Evolutionary conservation across 2,888 invertebrate genomes (phyloP).

Genomic region (Cryptosula pallasiana): DNA sequence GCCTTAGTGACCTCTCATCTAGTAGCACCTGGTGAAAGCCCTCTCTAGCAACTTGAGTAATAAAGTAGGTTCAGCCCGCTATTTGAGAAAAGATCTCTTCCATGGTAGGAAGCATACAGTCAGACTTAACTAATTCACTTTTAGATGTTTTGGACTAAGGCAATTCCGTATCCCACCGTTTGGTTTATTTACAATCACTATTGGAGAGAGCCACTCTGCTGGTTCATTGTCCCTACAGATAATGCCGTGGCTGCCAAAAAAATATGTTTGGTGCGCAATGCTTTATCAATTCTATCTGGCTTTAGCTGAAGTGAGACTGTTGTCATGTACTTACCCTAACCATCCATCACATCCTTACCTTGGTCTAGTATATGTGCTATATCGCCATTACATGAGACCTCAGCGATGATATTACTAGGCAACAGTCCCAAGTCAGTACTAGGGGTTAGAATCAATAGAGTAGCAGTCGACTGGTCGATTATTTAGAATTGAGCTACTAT

Average conservation of each 20-base stretch:
- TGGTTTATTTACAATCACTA: constrained; percentile 8
- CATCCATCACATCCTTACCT: neutral
- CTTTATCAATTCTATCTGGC: neutral
- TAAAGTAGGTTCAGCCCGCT: neutral
- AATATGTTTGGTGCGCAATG: constrained; percentile 1
- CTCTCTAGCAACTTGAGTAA: neutral
- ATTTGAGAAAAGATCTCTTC: constrained; percentile 10
- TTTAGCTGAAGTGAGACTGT: constrained; percentile 1
- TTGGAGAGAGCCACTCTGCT: constrained; percentile 13
- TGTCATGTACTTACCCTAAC: neutral
- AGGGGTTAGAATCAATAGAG: constrained; percentile 12
- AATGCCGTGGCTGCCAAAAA: no score
- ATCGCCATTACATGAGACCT: neutral
- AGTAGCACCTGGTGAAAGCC: constrained; percentile 7
- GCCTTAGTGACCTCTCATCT: neutral
- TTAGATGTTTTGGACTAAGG: neutral
- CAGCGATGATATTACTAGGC: neutral
- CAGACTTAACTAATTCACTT: neutral
- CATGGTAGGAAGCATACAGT: neutral
- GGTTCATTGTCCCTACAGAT: constrained; percentile 21
- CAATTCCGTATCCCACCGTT: constrained; percentile 2
- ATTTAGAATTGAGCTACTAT: neutral
- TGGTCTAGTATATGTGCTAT: neutral
- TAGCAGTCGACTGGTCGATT: neutral
- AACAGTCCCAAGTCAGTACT: neutral